Percentiles rank a stretch among this genome's conserved stretches.
Evolutionary conservation across 2,113 vertebrate species (phyloP).

Genomic region (Planiliza haematocheilus): DNA sequence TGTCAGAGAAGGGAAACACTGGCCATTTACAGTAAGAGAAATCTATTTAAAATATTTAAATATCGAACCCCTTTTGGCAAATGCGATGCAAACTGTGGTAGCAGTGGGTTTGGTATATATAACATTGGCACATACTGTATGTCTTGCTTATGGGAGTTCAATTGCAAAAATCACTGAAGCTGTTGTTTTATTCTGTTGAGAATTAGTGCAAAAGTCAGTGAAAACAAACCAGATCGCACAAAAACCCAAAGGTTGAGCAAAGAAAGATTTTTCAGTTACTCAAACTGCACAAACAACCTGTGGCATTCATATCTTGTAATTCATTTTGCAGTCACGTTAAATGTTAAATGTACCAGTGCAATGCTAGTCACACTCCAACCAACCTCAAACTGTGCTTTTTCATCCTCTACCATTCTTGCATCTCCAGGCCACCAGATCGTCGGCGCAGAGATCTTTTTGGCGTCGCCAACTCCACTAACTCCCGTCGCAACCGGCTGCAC

Average conservation of each 20-base stretch:
- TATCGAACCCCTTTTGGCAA: too few relatives aligned
- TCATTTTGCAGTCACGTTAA: neutral
- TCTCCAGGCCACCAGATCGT: slow-evolving; percentile 85
- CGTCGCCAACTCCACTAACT: slow-evolving; percentile 85
- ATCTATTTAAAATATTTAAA: too few relatives aligned
- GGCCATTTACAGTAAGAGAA: too few relatives aligned
- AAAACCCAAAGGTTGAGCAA: slow-evolving; percentile 1
- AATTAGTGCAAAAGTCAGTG: slow-evolving; percentile 34
- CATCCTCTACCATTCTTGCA: neutral
- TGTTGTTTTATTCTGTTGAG: slow-evolving; percentile 27
- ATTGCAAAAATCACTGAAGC: slow-evolving; percentile 4
- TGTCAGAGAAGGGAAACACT: too few relatives aligned
- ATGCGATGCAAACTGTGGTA: too few relatives aligned
- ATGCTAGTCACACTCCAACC: neutral
- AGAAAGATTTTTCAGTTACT: slow-evolving; percentile 17
- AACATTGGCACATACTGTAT: neutral
- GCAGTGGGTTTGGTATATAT: slow-evolving; percentile 6
- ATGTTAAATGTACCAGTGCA: neutral
- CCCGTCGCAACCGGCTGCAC: slow-evolving; percentile 54
- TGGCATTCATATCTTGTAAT: neutral
- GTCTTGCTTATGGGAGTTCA: slow-evolving; percentile 18
- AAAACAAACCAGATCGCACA: slow-evolving; percentile 14
- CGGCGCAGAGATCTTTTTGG: slow-evolving; percentile 90
- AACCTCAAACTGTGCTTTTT: neutral
- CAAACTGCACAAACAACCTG: neutral